These are phyloP conservation scores for Gallinago solitaria DNA, from an alignment of 2,797 vertebrate genomes.

Conservation along the genomic window DNA sequence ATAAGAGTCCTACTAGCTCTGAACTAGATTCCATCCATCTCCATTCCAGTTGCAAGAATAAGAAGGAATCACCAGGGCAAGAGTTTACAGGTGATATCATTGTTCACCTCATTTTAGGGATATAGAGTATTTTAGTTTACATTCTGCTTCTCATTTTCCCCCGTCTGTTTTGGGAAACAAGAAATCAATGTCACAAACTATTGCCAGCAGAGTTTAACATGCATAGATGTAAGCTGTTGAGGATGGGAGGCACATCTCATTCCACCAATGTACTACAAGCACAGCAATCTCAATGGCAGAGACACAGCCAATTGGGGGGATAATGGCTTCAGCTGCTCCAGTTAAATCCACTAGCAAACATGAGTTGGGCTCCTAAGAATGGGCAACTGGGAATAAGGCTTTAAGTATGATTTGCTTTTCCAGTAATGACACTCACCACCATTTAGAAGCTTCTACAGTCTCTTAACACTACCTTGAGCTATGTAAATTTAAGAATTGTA, in stretches of 20 bases:
- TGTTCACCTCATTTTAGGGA: neutral
- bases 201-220: neutral
- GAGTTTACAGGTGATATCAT: neutral
- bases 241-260: neutral
- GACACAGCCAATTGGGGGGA: neutral
- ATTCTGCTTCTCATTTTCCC: neutral
- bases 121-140: neutral
- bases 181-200: neutral
- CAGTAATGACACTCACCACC: neutral
- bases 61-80: neutral
- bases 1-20: neutral
- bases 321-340: neutral
- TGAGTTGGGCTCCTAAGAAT: neutral
- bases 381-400: neutral
- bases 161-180: neutral
- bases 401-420: neutral
- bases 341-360: neutral
- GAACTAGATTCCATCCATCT: neutral
- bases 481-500: neutral
- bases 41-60: neutral
- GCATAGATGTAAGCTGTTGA: rapidly evolving
- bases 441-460: neutral
- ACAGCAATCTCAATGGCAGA: neutral
- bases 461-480: neutral
- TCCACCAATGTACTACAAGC: neutral